Evolutionary conservation across 2,113 vertebrate species (phyloP).

Genomic region (Festucalex cinctus): DNA sequence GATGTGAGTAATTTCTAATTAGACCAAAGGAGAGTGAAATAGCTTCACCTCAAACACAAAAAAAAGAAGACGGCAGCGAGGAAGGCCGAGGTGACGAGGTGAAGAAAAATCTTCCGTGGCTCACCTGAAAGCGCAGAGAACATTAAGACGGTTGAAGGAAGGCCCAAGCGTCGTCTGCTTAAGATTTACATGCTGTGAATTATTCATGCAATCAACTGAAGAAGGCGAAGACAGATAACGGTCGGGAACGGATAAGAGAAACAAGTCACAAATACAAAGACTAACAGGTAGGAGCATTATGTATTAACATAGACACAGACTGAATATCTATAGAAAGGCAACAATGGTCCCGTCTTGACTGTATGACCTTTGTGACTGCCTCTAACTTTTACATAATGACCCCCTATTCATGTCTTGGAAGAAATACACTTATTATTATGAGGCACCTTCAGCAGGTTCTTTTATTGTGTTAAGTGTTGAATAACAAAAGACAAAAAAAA

Average conservation of each 20-base stretch:
- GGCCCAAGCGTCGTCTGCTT: slow-evolving; percentile 53
- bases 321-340: not conserved
- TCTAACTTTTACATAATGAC: not conserved
- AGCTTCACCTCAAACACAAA: slow-evolving; percentile 34
- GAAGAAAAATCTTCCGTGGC: slow-evolving; percentile 37
- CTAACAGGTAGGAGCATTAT: slow-evolving; percentile 1
- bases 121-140: slow-evolving; percentile 44
- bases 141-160: slow-evolving; percentile 32
- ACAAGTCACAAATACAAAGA: slow-evolving; percentile 6
- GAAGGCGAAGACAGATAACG: slow-evolving; percentile 26
- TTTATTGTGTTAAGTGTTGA: not conserved
- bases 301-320: not conserved
- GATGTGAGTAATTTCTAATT: slow-evolving; percentile 48
- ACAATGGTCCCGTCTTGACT: slow-evolving; percentile 31
- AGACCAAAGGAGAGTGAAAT: slow-evolving; percentile 29
- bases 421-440: not conserved
- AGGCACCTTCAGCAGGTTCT: not conserved
- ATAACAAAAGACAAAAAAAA: not conserved
- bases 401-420: not conserved
- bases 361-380: slow-evolving; percentile 4
- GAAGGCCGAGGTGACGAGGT: slow-evolving; percentile 47
- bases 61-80: slow-evolving; percentile 18
- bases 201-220: slow-evolving; percentile 62
- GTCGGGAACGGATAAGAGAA: slow-evolving; percentile 27
- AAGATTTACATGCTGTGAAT: slow-evolving; percentile 60